Percentiles rank a stretch among this genome's conserved stretches.
Conservation (phyloP, 1,140 invertebrate species). For the Anagrus nilaparvatae region DNA sequence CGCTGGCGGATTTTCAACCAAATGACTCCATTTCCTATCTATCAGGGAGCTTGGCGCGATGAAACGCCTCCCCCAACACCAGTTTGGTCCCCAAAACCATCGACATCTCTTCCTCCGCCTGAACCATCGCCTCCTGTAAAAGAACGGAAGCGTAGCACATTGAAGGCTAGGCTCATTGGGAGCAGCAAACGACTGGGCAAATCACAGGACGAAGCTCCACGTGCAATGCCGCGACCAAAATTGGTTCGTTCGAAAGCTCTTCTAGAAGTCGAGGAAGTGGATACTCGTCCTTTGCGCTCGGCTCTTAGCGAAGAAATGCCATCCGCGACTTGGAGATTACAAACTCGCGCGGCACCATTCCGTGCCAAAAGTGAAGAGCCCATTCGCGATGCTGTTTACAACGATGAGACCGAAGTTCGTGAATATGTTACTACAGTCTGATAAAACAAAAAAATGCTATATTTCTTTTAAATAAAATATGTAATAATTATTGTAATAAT, state of each 20-base stretch:
- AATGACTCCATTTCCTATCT: constrained; percentile 36
- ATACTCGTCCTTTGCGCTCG: constrained; percentile 28
- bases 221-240: constrained; percentile 27
- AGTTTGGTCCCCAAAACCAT: constrained; percentile 29
- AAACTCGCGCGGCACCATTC: constrained; percentile 15
- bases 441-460: not conserved
- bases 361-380: constrained; percentile 37
- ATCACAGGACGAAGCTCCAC: constrained; percentile 10
- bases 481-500: not conserved
- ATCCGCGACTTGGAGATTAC: constrained; percentile 19
- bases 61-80: constrained; percentile 34
- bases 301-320: constrained; percentile 38
- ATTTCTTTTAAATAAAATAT: constrained; percentile 1
- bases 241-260: constrained; percentile 33
- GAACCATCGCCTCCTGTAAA: constrained; percentile 17
- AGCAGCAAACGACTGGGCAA: constrained; percentile 1
- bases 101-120: constrained; percentile 13
- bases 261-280: constrained; percentile 27
- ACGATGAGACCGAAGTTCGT: constrained; percentile 27
- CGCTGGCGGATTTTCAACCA: constrained; percentile 35
- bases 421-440: constrained; percentile 40
- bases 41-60: constrained; percentile 40
- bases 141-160: constrained; percentile 17
- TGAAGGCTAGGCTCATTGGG: constrained; percentile 17
- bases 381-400: constrained; percentile 18